Percentiles rank a stretch among this genome's conserved stretches.
These are phyloP conservation scores for Papilio dardanus DNA, from an alignment of 1,140 invertebrate species.

Conservation along the genomic window DNA sequence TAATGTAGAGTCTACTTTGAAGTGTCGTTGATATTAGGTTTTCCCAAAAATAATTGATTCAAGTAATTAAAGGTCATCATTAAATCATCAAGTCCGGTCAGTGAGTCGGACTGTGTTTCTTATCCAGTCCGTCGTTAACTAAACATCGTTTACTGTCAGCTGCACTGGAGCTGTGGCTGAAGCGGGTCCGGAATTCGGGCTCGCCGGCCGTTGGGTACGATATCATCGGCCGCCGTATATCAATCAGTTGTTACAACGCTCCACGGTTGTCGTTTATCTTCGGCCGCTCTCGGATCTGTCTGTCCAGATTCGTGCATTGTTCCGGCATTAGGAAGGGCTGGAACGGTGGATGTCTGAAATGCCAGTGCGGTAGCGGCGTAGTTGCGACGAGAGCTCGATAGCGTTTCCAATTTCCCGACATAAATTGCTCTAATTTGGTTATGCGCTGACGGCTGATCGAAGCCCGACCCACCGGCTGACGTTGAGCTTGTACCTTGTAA, in stretches of 20 bases:
- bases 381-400: slow-evolving; percentile 73
- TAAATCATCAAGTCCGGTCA: slow-evolving; percentile 58
- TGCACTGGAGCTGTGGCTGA: slow-evolving; percentile 77
- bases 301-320: slow-evolving; percentile 81
- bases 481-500: slow-evolving; percentile 60
- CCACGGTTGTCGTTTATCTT: slow-evolving; percentile 81
- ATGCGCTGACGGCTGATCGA: slow-evolving; percentile 76
- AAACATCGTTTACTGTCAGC: slow-evolving; percentile 78
- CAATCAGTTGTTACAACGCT: slow-evolving; percentile 81
- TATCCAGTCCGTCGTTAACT: slow-evolving; percentile 64
- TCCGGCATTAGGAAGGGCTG: slow-evolving; percentile 75
- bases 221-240: slow-evolving; percentile 78
- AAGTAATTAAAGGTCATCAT: too few species aligned
- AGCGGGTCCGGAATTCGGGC: slow-evolving; percentile 74
- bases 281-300: slow-evolving; percentile 72
- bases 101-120: slow-evolving; percentile 50
- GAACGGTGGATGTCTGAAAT: slow-evolving; percentile 79
- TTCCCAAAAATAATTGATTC: too few species aligned
- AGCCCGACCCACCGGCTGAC: slow-evolving; percentile 56
- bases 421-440: slow-evolving; percentile 82
- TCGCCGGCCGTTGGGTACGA: slow-evolving; percentile 61
- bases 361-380: slow-evolving; percentile 64
- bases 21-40: too few species aligned
- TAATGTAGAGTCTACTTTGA: neutral
- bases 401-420: slow-evolving; percentile 81